Evolutionary conservation across 2,113 vertebrate species (phyloP), one percentile per base, ranked within the genome.

Genomic region (Dicaeum eximium): DNA sequence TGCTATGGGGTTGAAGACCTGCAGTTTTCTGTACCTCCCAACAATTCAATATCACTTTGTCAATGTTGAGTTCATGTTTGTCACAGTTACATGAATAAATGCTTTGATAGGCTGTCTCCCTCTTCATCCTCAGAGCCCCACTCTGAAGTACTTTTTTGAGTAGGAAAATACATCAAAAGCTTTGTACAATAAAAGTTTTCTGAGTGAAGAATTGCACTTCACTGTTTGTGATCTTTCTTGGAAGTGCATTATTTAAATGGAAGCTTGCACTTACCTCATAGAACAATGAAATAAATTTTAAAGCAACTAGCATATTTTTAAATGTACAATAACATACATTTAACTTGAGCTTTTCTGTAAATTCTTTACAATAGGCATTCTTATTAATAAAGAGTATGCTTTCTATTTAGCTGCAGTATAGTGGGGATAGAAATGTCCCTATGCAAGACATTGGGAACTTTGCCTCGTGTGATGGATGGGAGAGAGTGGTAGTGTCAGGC

Each of bases 401-500:
- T 72, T 56, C 58, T 60, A 64, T 23, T 67, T 62, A 50, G 14
- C 58, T 45, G 25, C 27, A 37, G 47, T 48, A 18, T 40, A 71
- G 18, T 8, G 6, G 27, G 27, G 21, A 16, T 44, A 54, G 35
- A 71, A 35, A 53, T 71, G 7, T 5, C 15, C 28, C 12, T 28
- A 27, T 17, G 17, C 37, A 48, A 21, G 31, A 20, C 19, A 19
- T 21, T 82, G 19, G 24, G 23, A 66, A n/a, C 20, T 80, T 67
- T 1, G 4, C 27, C 11, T 69, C 4, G 0, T 37, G 7, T 64
- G 38, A 11, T 62, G 22, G 4, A 3, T 50, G 20, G 27, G 47
- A 66, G 28, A 57, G 28, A 40, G 15, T 6, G 51, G 25, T 64
- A 28, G 15, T 72, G 33, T 50, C 28, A 45, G 25, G 10, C 8